Percentiles rank a stretch among this genome's conserved stretches.
Conservation (phyloP, 2,113 vertebrate species). For the Nycticebus coucang region DNA sequence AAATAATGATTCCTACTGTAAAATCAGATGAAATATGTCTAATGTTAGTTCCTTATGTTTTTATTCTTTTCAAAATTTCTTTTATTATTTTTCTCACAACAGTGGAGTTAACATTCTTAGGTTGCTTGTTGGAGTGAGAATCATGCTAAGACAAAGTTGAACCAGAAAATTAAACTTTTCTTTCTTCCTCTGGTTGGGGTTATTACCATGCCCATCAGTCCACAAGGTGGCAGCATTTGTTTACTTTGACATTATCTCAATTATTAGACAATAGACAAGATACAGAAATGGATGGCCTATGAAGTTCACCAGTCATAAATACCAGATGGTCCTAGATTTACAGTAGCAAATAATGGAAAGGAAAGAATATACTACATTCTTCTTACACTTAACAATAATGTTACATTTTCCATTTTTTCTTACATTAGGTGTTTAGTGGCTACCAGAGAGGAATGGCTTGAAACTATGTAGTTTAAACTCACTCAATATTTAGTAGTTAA, state of each 20-base stretch:
- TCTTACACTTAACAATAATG: neutral
- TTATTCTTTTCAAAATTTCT: too few species aligned
- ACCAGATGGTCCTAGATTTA: neutral
- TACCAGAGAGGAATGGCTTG: neutral
- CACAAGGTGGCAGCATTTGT: conserved; percentile 77
- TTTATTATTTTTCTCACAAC: too few species aligned
- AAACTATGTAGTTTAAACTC: conserved; percentile 6
- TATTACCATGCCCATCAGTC: neutral
- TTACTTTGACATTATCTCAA: neutral
- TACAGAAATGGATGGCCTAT: neutral
- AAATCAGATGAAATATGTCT: neutral
- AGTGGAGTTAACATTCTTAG: too few species aligned
- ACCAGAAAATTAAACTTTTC: neutral
- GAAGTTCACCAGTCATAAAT: neutral
- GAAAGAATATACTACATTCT: neutral
- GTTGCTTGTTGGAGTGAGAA: neutral
- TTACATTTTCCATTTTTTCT: conserved; percentile 15
- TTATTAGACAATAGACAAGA: neutral
- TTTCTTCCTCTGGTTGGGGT: neutral
- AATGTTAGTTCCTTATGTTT: neutral
- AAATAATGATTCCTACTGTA: neutral
- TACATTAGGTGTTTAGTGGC: neutral
- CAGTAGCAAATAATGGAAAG: accelerated
- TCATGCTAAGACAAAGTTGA: neutral
- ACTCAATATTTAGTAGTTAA: neutral